Base-by-base conservation (phyloP, 2,797 vertebrate species). In the Sparus aurata region DNA sequence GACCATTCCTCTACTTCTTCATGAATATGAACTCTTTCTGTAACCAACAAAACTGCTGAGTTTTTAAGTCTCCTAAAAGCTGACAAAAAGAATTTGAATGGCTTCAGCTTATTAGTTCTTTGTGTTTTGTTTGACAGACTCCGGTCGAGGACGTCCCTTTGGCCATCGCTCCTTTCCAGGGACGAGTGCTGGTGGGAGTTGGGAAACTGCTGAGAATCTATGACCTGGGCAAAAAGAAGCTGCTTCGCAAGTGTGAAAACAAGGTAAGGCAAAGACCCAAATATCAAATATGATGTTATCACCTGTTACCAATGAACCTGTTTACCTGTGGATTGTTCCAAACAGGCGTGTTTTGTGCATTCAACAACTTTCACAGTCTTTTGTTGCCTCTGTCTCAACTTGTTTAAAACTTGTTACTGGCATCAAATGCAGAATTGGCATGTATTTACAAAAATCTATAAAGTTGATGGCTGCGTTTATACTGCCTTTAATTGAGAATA, bases 181-280 rank as follows among this genome's bases (percentile, higher is more conserved):
- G 98, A 3, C 92, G 98, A 20, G 93, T 97, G 22, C 89, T 99
- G 70, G 97, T 99, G 55, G 98, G 98, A 8, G 97, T 99, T n/a
- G 98, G 98, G 0, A 99, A 99, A 78, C 96, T 99, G 47, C 89
- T 99, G 77, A 94, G 98, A 34, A 97, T 99, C 2, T 99, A 99
- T 0, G 98, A 99, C 91, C 88, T 99, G 69, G 98, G 98, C 72
- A 99, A 99, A 90, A 99, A 99, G 95, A 99, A 99, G 77, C 95
- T 99, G 83, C 97, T 99, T 2, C 96, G 98, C 45, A 99, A 99
- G 85, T 99, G 98, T 94, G 98, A 99, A 84, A 99, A 99, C 83
- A 99, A 99, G 97, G 98, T 99, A 91, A 66, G 52, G 16, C 55
- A 49, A 49, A 6, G 17, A 18, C 47, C 8, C 8, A 34, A 34